phyloP scores from a whole-genome alignment of 2,797 vertebrate genomes.

The Xenops minutus region DNA sequence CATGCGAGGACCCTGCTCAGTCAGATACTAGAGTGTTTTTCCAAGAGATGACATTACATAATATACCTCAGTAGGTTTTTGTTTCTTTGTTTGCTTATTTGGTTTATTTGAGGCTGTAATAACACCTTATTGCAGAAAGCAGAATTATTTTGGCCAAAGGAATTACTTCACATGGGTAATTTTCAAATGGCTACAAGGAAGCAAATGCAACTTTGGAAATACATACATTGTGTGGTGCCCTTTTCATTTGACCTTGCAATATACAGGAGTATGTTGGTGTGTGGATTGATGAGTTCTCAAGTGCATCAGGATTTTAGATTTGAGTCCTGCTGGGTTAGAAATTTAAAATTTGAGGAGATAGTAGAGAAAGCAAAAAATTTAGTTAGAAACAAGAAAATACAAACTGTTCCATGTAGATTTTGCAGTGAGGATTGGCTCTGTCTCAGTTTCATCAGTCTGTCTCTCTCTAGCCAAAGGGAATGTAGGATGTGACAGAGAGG shows the following conservation, averaged over 20 bases:
- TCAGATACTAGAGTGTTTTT: neutral
- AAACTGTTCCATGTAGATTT: neutral
- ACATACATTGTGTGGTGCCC: accelerated
- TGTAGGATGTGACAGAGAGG: conserved; percentile 19
- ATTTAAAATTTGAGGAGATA: neutral
- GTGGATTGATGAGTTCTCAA: neutral
- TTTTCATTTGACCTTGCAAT: neutral
- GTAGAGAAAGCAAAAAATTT: neutral
- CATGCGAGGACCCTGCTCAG: neutral
- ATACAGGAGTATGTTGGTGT: neutral
- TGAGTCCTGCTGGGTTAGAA: neutral
- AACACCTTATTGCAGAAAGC: neutral
- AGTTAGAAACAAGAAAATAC: neutral
- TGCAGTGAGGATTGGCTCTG: neutral
- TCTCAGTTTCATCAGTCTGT: neutral
- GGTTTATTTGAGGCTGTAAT: neutral
- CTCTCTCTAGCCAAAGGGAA: neutral
- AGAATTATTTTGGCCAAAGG: neutral
- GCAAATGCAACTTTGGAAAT: neutral
- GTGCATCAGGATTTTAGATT: neutral
- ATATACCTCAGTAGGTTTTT: neutral
- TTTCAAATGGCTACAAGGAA: neutral
- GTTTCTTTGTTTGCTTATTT: neutral
- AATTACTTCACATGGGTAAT: neutral
- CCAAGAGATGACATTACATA: neutral